A percentile compares a stretch with the other conserved stretches of the same genome.
Evolutionary conservation across 1,140 invertebrate species (phyloP).

Genomic region (Bradysia coprophila): DNA sequence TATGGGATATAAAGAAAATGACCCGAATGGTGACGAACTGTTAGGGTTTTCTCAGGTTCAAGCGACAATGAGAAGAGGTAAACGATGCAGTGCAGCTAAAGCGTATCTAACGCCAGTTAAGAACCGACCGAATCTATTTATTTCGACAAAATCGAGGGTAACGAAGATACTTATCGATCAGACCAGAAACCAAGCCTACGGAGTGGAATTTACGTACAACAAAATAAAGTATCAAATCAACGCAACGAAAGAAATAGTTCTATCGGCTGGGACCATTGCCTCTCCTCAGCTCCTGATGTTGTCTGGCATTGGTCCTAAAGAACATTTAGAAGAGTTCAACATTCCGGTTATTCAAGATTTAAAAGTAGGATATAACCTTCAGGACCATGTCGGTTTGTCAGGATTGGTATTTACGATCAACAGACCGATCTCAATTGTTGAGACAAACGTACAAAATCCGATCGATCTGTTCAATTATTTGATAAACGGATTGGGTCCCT

Average conservation of each 20-base stretch:
- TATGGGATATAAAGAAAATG: slow-evolving; percentile 45
- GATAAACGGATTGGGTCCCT: slow-evolving; percentile 27
- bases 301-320: slow-evolving; percentile 59
- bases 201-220: slow-evolving; percentile 31
- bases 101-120: slow-evolving; percentile 65
- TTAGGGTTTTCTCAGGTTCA: slow-evolving; percentile 45
- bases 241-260: slow-evolving; percentile 56
- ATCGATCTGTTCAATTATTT: slow-evolving; percentile 33
- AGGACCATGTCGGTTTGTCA: slow-evolving; percentile 55
- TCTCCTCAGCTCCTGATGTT: slow-evolving; percentile 65
- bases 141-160: slow-evolving; percentile 57
- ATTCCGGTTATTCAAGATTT: slow-evolving; percentile 40
- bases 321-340: slow-evolving; percentile 35
- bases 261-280: slow-evolving; percentile 51
- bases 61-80: slow-evolving; percentile 45
- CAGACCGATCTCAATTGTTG: slow-evolving; percentile 32
- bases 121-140: slow-evolving; percentile 49
- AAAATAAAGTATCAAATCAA: slow-evolving; percentile 34
- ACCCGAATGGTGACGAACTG: slow-evolving; percentile 40
- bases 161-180: slow-evolving; percentile 46
- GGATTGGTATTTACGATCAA: slow-evolving; percentile 48
- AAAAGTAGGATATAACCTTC: slow-evolving; percentile 61
- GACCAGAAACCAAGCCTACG: slow-evolving; percentile 22
- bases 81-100: slow-evolving; percentile 51
- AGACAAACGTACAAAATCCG: slow-evolving; percentile 23